A percentile compares a stretch with the other conserved stretches of the same genome.
Conservation (phyloP, 2,888 invertebrate genomes). For the Sarcophaga caerulescens region DNA sequence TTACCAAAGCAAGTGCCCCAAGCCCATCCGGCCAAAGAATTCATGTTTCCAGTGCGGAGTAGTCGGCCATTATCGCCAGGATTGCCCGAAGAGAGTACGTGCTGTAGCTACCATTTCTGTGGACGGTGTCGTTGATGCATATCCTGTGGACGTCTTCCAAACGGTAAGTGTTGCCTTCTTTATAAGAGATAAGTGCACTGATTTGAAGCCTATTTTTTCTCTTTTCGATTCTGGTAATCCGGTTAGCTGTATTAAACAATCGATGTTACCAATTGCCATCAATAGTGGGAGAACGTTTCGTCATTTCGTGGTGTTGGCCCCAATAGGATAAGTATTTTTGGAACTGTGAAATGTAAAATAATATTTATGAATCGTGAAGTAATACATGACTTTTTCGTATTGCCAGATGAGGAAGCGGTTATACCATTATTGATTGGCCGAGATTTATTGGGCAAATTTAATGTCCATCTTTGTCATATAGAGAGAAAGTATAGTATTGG, state of each 20-base stretch:
- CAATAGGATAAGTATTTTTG: constrained; percentile 8
- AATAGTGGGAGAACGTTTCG: constrained; percentile 3
- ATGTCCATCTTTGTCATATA: constrained; percentile 18
- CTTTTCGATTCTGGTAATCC: constrained; percentile 34
- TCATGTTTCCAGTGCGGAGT: constrained; percentile 39
- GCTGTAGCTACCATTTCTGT: background rate
- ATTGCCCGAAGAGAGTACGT: constrained; percentile 25
- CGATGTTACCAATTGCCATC: constrained; percentile 1
- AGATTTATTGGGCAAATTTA: constrained; percentile 9
- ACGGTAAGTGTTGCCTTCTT: constrained; percentile 33
- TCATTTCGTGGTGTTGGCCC: constrained; percentile 22
- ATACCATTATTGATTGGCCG: too few species aligned
- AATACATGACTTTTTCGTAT: constrained; percentile 13
- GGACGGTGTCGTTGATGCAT: too few species aligned
- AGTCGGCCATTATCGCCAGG: constrained; percentile 31
- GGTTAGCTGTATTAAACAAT: constrained; percentile 8
- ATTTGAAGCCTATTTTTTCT: constrained; percentile 22
- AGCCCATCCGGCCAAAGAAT: background rate
- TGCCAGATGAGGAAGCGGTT: constrained; percentile 20
- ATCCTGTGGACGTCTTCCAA: background rate
- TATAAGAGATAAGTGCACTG: constrained; percentile 38
- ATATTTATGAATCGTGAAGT: background rate
- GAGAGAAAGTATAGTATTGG: background rate
- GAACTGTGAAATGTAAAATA: constrained; percentile 10
- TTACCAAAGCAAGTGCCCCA: too few species aligned